Percentiles rank a stretch among this genome's conserved stretches.
Evolutionary conservation across 92 coral and sea anemone genomes (phyloP).

Genomic region (Desmophyllum pertusum): DNA sequence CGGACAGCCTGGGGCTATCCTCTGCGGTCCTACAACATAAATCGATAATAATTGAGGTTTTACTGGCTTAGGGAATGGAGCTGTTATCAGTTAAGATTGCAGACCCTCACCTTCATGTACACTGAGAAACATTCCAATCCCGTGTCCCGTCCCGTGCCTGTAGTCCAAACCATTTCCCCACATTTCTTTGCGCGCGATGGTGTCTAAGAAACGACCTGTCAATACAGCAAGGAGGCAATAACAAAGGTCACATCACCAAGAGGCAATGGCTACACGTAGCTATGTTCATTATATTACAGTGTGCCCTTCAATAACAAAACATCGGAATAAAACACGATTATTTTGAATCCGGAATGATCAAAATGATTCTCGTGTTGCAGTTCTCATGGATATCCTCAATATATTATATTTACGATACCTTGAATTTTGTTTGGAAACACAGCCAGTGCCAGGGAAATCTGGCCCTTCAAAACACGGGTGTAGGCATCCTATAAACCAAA

Average conservation of each 20-base stretch:
- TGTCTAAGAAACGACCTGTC: slow-evolving; percentile 82
- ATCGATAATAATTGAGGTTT: neutral
- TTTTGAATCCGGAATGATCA: too few relatives aligned
- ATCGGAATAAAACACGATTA: too few relatives aligned
- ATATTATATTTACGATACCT: slow-evolving; percentile 46
- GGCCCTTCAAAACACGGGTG: slow-evolving; percentile 91
- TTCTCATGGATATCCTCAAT: too few relatives aligned
- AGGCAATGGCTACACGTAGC: neutral
- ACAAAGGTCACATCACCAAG: neutral
- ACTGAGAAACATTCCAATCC: slow-evolving; percentile 82
- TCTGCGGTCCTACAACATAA: slow-evolving; percentile 78
- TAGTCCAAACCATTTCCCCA: slow-evolving; percentile 85
- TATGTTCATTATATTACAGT: too few relatives aligned
- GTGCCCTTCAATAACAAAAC: too few relatives aligned
- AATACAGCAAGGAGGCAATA: neutral
- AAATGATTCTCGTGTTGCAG: too few relatives aligned
- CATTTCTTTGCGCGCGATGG: slow-evolving; percentile 75
- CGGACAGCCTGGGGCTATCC: slow-evolving; percentile 73
- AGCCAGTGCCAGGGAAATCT: slow-evolving; percentile 72
- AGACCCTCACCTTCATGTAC: slow-evolving; percentile 83
- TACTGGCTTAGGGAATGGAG: neutral
- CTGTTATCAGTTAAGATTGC: neutral
- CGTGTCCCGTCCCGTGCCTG: slow-evolving; percentile 88
- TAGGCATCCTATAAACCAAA: slow-evolving; percentile 73
- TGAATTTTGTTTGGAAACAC: slow-evolving; percentile 87